Evolutionary conservation across 1,140 invertebrate genomes (phyloP).

Genomic region (Cardiocondyla obscurior): DNA sequence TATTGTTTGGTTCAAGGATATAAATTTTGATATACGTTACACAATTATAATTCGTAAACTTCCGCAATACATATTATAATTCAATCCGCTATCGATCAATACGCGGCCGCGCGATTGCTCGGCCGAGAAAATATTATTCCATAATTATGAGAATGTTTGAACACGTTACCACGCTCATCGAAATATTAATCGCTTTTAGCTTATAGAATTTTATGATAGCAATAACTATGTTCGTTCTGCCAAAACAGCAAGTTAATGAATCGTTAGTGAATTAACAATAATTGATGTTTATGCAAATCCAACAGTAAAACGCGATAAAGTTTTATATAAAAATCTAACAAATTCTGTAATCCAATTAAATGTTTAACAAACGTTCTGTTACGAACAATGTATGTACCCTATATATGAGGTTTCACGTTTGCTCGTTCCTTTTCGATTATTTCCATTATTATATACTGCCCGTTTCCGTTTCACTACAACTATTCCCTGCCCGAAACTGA

Average conservation of each 20-base stretch:
- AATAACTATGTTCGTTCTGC: constrained; percentile 1
- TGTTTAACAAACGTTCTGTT: neutral
- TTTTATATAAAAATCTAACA: neutral
- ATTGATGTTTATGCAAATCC: constrained; percentile 10
- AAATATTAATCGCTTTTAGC: constrained; percentile 45
- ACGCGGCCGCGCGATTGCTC: constrained; percentile 14
- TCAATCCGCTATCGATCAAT: constrained; percentile 50
- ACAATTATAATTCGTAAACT: constrained; percentile 44
- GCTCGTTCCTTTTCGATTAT: too few relatives aligned
- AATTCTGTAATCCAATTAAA: neutral
- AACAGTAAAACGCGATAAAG: neutral
- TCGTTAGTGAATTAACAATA: constrained; percentile 10
- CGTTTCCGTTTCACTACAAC: too few relatives aligned
- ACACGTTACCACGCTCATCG: constrained; percentile 44
- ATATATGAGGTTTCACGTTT: too few relatives aligned
- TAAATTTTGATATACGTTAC: constrained; percentile 39
- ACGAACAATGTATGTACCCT: too few relatives aligned
- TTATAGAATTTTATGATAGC: constrained; percentile 29
- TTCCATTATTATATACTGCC: too few relatives aligned
- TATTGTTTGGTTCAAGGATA: constrained; percentile 1
- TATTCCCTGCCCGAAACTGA: too few relatives aligned
- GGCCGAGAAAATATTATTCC: constrained; percentile 49
- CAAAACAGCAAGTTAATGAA: constrained; percentile 16
- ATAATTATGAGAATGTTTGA: constrained; percentile 52
- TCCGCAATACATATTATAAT: constrained; percentile 43